Evolutionary conservation across 2,797 vertebrate genomes (phyloP), one percentile per base, ranked within the genome.

Genomic region (Semotilus atromaculatus): DNA sequence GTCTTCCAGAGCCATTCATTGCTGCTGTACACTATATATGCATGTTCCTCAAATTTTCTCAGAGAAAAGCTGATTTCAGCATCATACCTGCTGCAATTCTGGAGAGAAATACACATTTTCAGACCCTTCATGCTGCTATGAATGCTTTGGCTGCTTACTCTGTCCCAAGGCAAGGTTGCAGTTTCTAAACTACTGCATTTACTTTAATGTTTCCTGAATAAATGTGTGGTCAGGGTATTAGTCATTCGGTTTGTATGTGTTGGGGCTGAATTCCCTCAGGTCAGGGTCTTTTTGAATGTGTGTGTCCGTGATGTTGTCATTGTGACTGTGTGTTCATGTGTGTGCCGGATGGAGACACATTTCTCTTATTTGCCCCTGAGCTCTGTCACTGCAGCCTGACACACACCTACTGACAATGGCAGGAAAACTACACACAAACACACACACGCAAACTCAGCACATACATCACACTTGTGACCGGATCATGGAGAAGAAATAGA

Each of bases 301-400:
- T 74, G 29, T 71, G 29, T 68, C 36, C 16, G 5, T 77, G 64
- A n/a, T 36, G 40, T 51, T 62, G 36, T 36, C 76, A 40, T 48
- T 83, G 71, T 78, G 81, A 53, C 53, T 71, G n/a, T 85, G 80
- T 83, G 23, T 80, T 76, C 64, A 43, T 81, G 73, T 66, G 70
- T 82, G 76, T 76, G 82, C 78, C 58, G 83, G 86, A 87, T 73
- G 72, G 83, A 87, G 87, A 82, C 86, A 80, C 51, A 43, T 72
- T 76, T 86, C 62, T 74, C 75, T 71, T 48, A 74, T 80, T 84
- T 86, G 83, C 76, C 84, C 85, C 87, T 78, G 53, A 81, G 70
- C 79, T 86, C 85, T 77, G 80, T 88, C 84, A 86, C 60, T 86
- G 86, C 89, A 91, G 83, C 38, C 90, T 87, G 84, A 89, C 86